Base-by-base conservation (phyloP, 1,140 invertebrate species). In the Gryllus bimaculatus region DNA sequence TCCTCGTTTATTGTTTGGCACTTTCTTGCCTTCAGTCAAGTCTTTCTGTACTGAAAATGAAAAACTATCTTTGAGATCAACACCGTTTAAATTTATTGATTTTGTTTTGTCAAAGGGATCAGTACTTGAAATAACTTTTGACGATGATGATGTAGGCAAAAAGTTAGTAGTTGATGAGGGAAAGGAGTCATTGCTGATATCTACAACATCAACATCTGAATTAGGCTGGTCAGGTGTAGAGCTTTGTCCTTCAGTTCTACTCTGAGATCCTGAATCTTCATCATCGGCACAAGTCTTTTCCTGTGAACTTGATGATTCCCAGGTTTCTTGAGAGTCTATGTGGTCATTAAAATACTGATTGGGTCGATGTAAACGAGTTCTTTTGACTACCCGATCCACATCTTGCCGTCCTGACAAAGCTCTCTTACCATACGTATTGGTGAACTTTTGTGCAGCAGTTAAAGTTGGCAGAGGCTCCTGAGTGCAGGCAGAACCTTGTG, bases 291-390 rank as follows among this genome's bases (percentile, higher is more conserved):
- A 21, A 77, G 75, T 79, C 75, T 77, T 76, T 21, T 78, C 78
- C 73, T 77, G 79, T 8, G 79, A 79, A 77, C 79, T 79, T 12
- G 79, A 79, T 39, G 79, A 76, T 20, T 79, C 79, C 79, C 79
- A 79, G 6, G 79, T 75, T 20, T 79, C 79, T 74, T 77, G 75
- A 12, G 79, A 77, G 73, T 79, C 79, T n/a, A 73, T 39, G 75
- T 47, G 78, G 48, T 74, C 78, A 75, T 79, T 79, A 48, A 79
- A 79, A 79, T 79, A 79, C 78, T 75, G 78, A 21, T 79, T 75
- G 8, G 78, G 73, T 47, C 78, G 66, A 47, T 79, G 54, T 18
- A 74, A 73, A 47, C 73, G 73, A 39, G 78, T 47, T 73, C 73
- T 74, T 21, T 79, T 79, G 48, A 75, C 21, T 3, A 20, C 76